These are phyloP conservation scores for Goniozus legneri DNA, from an alignment of 1,140 invertebrate species.

Conservation along the genomic window DNA sequence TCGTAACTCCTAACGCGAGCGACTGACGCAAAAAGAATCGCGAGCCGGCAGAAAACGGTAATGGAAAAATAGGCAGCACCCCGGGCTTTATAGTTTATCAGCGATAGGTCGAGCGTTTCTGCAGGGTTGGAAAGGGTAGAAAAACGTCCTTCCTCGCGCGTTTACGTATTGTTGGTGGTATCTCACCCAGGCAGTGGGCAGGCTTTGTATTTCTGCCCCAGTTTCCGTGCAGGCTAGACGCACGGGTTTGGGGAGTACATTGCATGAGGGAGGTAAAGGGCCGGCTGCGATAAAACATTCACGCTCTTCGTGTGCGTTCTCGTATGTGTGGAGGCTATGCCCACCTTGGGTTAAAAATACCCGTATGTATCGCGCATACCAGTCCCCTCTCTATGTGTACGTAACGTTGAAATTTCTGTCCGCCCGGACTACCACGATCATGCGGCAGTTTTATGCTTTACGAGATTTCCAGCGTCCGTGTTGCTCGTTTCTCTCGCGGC, in stretches of 20 bases:
- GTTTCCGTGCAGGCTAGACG: slow-evolving; percentile 36
- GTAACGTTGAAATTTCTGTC: slow-evolving; percentile 9
- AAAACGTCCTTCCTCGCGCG: slow-evolving; percentile 31
- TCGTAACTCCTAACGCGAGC: too few species aligned
- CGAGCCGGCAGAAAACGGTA: slow-evolving; percentile 8
- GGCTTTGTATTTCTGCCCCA: slow-evolving; percentile 51
- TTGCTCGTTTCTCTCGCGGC: slow-evolving; percentile 6
- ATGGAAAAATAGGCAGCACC: slow-evolving; percentile 22
- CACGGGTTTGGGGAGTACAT: slow-evolving; percentile 36
- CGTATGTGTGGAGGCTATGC: slow-evolving; percentile 8
- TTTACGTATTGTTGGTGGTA: slow-evolving; percentile 46
- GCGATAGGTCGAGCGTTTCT: slow-evolving; percentile 18
- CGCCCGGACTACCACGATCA: not conserved
- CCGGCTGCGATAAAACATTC: slow-evolving; percentile 46
- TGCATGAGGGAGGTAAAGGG: slow-evolving; percentile 32
- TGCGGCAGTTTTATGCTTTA: slow-evolving; percentile 18
- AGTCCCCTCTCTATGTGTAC: slow-evolving; percentile 10
- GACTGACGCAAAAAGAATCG: not conserved
- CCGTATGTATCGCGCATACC: slow-evolving; percentile 30
- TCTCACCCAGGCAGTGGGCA: slow-evolving; percentile 40
- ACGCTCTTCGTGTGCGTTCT: slow-evolving; percentile 28
- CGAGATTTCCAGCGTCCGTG: slow-evolving; percentile 13
- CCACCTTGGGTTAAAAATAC: slow-evolving; percentile 47
- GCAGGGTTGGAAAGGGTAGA: slow-evolving; percentile 12
- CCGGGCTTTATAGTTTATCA: slow-evolving; percentile 27